Evolutionary conservation across 2,888 invertebrate genomes (phyloP).

Genomic region (Gisinianus flammeolus): DNA sequence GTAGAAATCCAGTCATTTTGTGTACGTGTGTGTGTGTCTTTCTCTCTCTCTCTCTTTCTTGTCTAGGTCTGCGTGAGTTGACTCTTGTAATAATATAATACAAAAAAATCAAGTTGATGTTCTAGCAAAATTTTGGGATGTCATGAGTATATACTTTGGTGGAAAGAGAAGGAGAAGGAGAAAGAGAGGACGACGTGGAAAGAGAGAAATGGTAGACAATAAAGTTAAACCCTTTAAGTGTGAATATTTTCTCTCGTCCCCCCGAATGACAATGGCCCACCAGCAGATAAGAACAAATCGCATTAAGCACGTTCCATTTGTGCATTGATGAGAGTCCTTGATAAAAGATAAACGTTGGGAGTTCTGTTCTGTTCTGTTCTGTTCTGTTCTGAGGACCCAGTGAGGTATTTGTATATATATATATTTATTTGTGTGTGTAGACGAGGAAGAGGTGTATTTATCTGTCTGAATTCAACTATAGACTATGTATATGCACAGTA

Average conservation of each 20-base stretch:
- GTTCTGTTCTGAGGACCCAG: background rate
- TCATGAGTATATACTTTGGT: background rate
- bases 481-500: background rate
- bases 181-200: background rate
- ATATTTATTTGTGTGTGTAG: background rate
- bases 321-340: conserved; percentile 41
- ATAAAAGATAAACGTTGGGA: conserved; percentile 24
- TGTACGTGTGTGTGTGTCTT: no score
- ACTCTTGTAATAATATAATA: no score
- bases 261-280: conserved; percentile 32
- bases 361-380: background rate
- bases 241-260: conserved; percentile 28
- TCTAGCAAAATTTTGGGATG: background rate
- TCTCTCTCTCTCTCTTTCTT: no score
- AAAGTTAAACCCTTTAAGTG: conserved; percentile 45
- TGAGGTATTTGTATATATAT: no score
- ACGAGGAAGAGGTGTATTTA: no score
- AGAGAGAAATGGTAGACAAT: conserved; percentile 19
- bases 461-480: no score
- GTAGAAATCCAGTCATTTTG: no score
- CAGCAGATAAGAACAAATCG: conserved; percentile 45
- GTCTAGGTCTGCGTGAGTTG: no score
- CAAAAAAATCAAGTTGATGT: background rate
- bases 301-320: conserved; percentile 48
- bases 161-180: background rate